Evolutionary conservation across 2,888 invertebrate genomes (phyloP), one percentile per base, ranked within the genome.

Genomic region (Mimas tiliae): DNA sequence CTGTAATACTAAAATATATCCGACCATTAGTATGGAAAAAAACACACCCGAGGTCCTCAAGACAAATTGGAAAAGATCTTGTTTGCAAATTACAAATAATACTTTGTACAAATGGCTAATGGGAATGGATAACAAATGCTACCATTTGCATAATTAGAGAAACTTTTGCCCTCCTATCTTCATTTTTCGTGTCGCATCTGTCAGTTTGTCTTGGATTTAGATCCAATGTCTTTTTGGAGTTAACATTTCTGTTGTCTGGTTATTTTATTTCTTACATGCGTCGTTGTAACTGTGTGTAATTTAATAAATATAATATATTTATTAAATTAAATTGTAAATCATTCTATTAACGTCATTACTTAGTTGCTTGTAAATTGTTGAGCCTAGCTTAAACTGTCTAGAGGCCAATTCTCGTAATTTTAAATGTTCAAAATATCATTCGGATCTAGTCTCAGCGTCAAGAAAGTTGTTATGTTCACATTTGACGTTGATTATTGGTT

Each of bases 81-180:
- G 87, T 84, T 88, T 81, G 82, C 80, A 85, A 87, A 89, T 87
- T 85, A 86, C 85, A 87, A 86, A 87, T 87, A 85, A 86, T 87
- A 84, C 82, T 83, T 83, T 79, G 79, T 80, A 81, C 82, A 80
- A 79, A 79, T 78, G 78, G 79, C 84, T 86, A 88, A 86, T 85
- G 80, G 83, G 78, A 77, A 82, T 79, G 82, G 84, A 89, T 88
- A 89, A 87, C 86, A 87, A 82, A 88, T 85, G 83, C 84, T 84
- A 82, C 86, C 85, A 89, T 90, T 90, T 89, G 80, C 88, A 88
- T 89, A 90, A 89, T 84, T 88, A 86, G 81, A 70, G 80, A 74
- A 78, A 83, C 81, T 87, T 85, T 81, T 77, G 78, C 69, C 69
- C 69, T 70, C 74, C 73, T 75, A 78, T 84, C 80, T 85, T 86